Evolutionary conservation across 2,888 invertebrate species (phyloP).

Genomic region (Amblyteles armatorius): DNA sequence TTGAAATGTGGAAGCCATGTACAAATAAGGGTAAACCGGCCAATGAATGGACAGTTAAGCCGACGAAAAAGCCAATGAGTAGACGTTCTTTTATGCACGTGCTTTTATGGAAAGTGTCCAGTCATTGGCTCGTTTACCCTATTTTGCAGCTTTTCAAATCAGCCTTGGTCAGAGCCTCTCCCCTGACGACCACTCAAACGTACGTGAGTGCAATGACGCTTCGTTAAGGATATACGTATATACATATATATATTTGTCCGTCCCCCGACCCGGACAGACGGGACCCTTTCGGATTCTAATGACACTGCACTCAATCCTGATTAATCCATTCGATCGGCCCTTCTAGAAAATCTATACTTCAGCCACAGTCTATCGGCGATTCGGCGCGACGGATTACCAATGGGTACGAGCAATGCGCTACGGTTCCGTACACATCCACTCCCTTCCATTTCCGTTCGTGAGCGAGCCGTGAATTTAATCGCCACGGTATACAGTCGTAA

Average conservation of each 20-base stretch:
- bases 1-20: too few species aligned
- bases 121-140: too few species aligned
- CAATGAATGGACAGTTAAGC: too few species aligned
- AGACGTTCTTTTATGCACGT: too few species aligned
- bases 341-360: slow-evolving; percentile 36
- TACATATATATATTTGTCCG: not conserved
- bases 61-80: too few species aligned
- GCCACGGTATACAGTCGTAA: slow-evolving; percentile 54
- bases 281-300: slow-evolving; percentile 21
- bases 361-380: slow-evolving; percentile 36
- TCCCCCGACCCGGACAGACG: not conserved
- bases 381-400: slow-evolving; percentile 55
- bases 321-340: slow-evolving; percentile 32
- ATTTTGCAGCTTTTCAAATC: too few species aligned
- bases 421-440: slow-evolving; percentile 38
- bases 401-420: slow-evolving; percentile 51
- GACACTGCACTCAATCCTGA: slow-evolving; percentile 48
- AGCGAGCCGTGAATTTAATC: slow-evolving; percentile 62
- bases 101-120: too few species aligned
- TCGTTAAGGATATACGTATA: not conserved
- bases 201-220: not conserved
- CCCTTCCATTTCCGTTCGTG: slow-evolving; percentile 50
- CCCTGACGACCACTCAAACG: not conserved
- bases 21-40: too few species aligned
- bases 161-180: too few species aligned